These are phyloP conservation scores for Cheirogaleus medius DNA, from an alignment of 2,113 vertebrate genomes.

Conservation along the genomic window DNA sequence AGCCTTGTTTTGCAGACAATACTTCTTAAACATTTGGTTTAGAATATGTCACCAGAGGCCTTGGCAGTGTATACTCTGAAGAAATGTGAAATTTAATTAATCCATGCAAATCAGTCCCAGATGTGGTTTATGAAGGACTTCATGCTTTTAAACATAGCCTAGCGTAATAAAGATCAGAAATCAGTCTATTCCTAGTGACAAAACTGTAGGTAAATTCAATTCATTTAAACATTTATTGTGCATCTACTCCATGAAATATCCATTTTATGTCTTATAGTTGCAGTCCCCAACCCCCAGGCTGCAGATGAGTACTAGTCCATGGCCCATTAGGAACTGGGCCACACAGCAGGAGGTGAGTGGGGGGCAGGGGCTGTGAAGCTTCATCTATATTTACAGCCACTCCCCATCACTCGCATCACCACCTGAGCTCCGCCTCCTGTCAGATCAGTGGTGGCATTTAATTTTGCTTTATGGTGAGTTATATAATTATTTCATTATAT, in stretches of 20 bases:
- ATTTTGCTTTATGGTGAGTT: no score
- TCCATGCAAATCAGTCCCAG: conserved; percentile 14
- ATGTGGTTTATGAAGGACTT: not conserved
- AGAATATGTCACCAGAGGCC: not conserved
- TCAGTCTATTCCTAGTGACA: not conserved
- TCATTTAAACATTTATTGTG: not conserved
- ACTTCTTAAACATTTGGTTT: conserved; percentile 53
- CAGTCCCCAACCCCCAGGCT: no score
- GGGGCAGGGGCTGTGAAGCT: no score
- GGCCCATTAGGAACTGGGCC: no score
- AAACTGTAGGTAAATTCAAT: not conserved
- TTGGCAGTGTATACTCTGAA: not conserved
- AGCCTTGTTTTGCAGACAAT: conserved; percentile 9
- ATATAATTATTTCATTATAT: no score
- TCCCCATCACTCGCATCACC: no score
- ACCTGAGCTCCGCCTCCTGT: no score
- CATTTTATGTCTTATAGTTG: not conserved
- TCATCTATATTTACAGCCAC: no score
- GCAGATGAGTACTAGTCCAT: no score
- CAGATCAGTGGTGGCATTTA: no score
- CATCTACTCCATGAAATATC: not conserved
- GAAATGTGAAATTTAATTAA: conserved; percentile 47
- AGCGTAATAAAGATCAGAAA: not conserved
- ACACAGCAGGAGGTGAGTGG: no score
- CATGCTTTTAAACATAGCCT: not conserved